Conservation (phyloP, 2,888 invertebrate genomes). For the Drosophila prostipennis region DNA sequence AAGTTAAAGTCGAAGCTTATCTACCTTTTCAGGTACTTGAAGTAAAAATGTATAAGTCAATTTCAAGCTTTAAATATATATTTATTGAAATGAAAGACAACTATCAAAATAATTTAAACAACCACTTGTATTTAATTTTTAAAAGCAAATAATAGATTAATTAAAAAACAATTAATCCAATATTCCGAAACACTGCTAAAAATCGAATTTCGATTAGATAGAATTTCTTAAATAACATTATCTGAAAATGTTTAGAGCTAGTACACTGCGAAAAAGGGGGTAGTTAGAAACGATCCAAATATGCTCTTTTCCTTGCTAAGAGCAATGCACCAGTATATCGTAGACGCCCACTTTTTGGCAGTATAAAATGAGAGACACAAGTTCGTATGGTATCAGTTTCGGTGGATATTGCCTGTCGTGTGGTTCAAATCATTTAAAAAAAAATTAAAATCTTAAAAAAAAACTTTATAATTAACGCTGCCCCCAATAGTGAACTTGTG, state of each 20-base stretch:
- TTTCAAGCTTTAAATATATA: too few species aligned
- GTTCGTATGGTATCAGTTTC: conserved; percentile 25
- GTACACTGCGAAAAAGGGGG: neutral
- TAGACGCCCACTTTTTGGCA: conserved; percentile 47
- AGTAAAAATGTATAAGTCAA: too few species aligned
- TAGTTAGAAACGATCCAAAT: too few species aligned
- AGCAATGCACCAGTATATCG: neutral
- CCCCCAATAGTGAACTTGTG: neutral
- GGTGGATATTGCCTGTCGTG: conserved; percentile 6
- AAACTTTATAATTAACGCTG: too few species aligned
- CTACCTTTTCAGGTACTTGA: too few species aligned
- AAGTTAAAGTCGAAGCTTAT: too few species aligned
- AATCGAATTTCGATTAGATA: neutral
- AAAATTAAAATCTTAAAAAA: neutral
- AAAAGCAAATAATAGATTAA: too few species aligned
- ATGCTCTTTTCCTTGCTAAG: neutral
- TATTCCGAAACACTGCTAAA: too few species aligned
- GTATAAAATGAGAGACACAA: conserved; percentile 43
- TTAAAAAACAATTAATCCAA: too few species aligned
- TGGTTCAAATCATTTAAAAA: neutral
- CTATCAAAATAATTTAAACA: too few species aligned
- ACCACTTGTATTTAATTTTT: too few species aligned
- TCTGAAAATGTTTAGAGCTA: neutral
- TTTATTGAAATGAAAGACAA: too few species aligned
- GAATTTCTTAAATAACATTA: neutral